Conservation (phyloP, 2,888 invertebrate genomes). For the Phaedon cochleariae region DNA sequence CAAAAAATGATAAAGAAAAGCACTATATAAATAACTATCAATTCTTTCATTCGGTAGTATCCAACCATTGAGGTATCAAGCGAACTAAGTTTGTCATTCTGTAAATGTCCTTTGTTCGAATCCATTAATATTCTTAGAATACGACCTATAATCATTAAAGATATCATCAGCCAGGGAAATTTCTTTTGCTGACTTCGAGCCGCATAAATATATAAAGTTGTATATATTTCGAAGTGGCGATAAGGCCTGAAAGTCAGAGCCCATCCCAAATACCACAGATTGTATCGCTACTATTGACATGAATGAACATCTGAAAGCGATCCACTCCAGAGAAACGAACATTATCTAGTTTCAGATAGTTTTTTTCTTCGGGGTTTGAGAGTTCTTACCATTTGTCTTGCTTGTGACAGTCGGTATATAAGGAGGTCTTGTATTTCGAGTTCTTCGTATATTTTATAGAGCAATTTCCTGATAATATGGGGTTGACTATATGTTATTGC, state of each 20-base stretch:
- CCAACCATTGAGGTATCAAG: not conserved
- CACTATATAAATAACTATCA: too few species aligned
- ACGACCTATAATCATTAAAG: slow-evolving; percentile 25
- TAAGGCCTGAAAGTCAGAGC: slow-evolving; percentile 25
- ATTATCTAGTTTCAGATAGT: slow-evolving; percentile 40
- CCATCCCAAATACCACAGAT: slow-evolving; percentile 51
- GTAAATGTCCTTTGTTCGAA: not conserved
- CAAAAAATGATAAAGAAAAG: too few species aligned
- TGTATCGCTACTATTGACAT: slow-evolving; percentile 48
- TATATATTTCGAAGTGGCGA: slow-evolving; percentile 22
- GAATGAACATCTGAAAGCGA: slow-evolving; percentile 50
- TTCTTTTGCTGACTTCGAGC: slow-evolving; percentile 20
- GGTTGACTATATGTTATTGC: too few species aligned
- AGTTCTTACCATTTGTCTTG: slow-evolving; percentile 30
- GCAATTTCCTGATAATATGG: not conserved
- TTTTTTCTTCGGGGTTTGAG: slow-evolving; percentile 30
- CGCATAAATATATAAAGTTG: slow-evolving; percentile 29
- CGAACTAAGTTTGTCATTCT: not conserved
- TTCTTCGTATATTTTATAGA: not conserved
- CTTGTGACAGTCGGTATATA: not conserved
- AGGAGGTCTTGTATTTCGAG: slow-evolving; percentile 1
- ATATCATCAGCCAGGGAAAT: slow-evolving; percentile 25
- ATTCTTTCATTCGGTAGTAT: not conserved
- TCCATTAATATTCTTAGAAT: slow-evolving; percentile 19
- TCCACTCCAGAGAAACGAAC: slow-evolving; percentile 40